Conservation (phyloP, 1,140 invertebrate genomes). For the Rhopalosiphum maidis region DNA sequence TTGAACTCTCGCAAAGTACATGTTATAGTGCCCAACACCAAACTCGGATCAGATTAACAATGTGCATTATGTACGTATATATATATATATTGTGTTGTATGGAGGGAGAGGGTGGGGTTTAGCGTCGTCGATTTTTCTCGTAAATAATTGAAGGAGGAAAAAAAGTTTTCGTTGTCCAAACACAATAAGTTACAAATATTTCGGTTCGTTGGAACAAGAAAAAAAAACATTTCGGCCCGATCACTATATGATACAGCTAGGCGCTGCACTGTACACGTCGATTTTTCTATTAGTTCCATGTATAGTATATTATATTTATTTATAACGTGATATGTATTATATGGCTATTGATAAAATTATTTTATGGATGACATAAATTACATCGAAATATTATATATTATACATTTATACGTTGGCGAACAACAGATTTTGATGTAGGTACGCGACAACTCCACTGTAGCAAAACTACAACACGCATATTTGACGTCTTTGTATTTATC, state of each 20-base stretch:
- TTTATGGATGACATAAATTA: neutral
- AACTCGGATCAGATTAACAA: slow-evolving; percentile 46
- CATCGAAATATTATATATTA: neutral
- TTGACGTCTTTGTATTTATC: neutral
- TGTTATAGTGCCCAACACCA: slow-evolving; percentile 31
- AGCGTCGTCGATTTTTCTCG: slow-evolving; percentile 25
- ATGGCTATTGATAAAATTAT: neutral
- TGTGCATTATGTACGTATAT: neutral
- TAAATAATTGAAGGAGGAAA: slow-evolving; percentile 34
- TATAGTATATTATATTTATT: neutral
- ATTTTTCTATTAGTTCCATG: neutral
- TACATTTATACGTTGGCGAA: neutral
- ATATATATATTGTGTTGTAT: neutral
- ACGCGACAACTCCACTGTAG: neutral
- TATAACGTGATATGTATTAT: neutral
- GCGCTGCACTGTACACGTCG: neutral
- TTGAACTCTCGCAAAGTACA: slow-evolving; percentile 39
- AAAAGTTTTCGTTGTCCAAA: slow-evolving; percentile 13
- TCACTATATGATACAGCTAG: neutral
- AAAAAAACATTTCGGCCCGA: neutral
- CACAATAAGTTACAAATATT: neutral
- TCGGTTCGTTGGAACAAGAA: neutral
- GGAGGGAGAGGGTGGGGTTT: neutral
- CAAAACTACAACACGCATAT: neutral
- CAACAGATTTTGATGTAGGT: neutral